Base-by-base conservation (phyloP, 2,797 vertebrate species). In the Sorex maritimensis region DNA sequence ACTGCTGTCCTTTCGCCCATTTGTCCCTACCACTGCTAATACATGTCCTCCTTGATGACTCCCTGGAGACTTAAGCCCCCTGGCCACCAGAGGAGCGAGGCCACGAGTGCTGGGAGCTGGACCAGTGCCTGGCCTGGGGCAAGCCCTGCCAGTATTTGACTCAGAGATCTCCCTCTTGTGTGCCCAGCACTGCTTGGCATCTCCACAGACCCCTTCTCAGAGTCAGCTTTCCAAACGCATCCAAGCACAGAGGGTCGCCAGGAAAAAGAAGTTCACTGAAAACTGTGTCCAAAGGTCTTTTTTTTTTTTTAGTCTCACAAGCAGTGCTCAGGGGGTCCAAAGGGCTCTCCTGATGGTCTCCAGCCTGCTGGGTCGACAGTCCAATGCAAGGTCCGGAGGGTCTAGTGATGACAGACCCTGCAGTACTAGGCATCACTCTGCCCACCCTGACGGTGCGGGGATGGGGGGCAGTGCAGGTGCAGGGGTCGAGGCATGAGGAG, bases 181-280 rank as follows among this genome's bases (percentile, higher is more conserved):
- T 74, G 71, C 61, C 49, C 41, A 19, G 81, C 5, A 83, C 63
- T 28, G 3, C 9, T 15, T 26, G 38, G 26, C 72, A 91, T 19
- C 77, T 78, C n/a, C 65, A 0, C n/a, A 52, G 58, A 26, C 49
- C 41, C 21, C 77, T 73, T 88, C 38, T 69, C 21, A 49, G 46
- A 68, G 89, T 63, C n/a, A 63, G 6, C 23, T 68, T 86, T 92
- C 79, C 67, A 84, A 55, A 84, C 34, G 38, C 81, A 68, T 82
- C 58, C 52, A 82, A 85, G 72, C 69, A 44, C 65, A 41, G 55
- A 82, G 24, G 71, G 52, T 26, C 71, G 24, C 46, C 55, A 24
- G n/a, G 55, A 34, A 84, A 81, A 82, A 46, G 8, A 28, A 79
- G 85, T 65, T 92, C 65, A 34, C 10, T 41, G 34, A 44, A 75